phyloP scores from a whole-genome alignment of 2,888 invertebrate genomes.

The Chaetogeoica ovagalla region DNA sequence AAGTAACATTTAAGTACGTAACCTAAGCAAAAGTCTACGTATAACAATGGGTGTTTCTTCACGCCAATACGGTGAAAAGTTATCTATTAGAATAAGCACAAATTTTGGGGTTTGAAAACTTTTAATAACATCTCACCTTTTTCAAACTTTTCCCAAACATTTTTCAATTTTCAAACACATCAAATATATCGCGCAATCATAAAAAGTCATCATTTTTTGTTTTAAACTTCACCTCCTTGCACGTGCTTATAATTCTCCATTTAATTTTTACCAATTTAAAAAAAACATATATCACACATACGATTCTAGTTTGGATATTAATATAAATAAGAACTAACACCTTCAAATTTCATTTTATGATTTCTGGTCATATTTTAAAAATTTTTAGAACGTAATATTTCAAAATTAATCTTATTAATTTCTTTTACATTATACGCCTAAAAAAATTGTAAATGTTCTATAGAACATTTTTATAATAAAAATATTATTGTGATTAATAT shows the following conservation, averaged over 20 bases:
- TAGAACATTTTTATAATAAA: no score
- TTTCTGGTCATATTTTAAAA: no score
- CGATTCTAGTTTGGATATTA: no score
- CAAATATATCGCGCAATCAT: background rate
- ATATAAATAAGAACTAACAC: no score
- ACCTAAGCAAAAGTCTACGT: constrained; percentile 8
- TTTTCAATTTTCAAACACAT: constrained; percentile 23
- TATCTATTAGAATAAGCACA: constrained; percentile 47
- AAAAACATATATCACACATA: no score
- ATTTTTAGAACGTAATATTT: no score
- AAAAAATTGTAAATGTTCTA: no score
- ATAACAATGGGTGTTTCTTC: constrained; percentile 40
- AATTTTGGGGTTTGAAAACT: constrained; percentile 33
- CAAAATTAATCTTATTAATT: no score
- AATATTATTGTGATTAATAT: no score
- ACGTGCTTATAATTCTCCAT: background rate
- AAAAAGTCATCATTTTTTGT: background rate
- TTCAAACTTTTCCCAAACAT: background rate
- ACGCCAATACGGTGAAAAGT: constrained; percentile 28
- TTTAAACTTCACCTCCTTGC: background rate
- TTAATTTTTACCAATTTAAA: no score
- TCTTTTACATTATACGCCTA: no score
- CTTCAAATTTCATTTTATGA: no score
- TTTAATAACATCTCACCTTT: constrained; percentile 34
- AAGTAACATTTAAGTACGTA: constrained; percentile 49